Percentiles rank a stretch among this genome's conserved stretches.
Evolutionary conservation across 2,888 invertebrate species (phyloP).

Genomic region (Andrena hattorfiana): DNA sequence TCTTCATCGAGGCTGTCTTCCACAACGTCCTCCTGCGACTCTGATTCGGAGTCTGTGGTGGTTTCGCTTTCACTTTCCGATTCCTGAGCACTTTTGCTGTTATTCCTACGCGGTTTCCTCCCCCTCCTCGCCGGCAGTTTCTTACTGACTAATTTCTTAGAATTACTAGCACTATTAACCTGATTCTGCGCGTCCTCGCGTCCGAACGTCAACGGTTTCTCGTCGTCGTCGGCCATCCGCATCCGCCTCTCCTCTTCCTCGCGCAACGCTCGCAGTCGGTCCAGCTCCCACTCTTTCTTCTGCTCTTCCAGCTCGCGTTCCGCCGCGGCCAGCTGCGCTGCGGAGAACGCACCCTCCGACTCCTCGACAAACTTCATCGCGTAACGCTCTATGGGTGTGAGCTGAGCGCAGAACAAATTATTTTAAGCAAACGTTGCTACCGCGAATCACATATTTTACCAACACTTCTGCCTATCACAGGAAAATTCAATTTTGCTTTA

Average conservation of each 20-base stretch:
- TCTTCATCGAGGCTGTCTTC: constrained; percentile 82
- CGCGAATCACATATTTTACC: not conserved
- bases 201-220: constrained; percentile 90
- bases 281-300: constrained; percentile 95
- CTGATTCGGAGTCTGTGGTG: constrained; percentile 78
- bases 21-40: constrained; percentile 76
- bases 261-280: constrained; percentile 90
- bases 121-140: constrained; percentile 73
- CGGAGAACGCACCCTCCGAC: constrained; percentile 91
- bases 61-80: constrained; percentile 79
- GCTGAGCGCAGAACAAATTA: constrained; percentile 86
- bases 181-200: constrained; percentile 93
- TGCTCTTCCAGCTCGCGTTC: constrained; percentile 95
- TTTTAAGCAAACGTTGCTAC: not conserved
- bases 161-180: constrained; percentile 89
- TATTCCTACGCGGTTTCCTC: constrained; percentile 75
- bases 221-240: constrained; percentile 88
- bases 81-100: constrained; percentile 66
- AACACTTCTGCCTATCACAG: not conserved
- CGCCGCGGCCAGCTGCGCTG: constrained; percentile 94
- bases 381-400: constrained; percentile 97
- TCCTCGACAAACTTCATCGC: constrained; percentile 97
- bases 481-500: constrained; percentile 78
- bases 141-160: constrained; percentile 80
- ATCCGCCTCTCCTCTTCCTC: constrained; percentile 89